Percentiles rank a stretch among this genome's conserved stretches.
Conservation (phyloP, 2,797 vertebrate genomes). For the Chloroceryle inda region DNA sequence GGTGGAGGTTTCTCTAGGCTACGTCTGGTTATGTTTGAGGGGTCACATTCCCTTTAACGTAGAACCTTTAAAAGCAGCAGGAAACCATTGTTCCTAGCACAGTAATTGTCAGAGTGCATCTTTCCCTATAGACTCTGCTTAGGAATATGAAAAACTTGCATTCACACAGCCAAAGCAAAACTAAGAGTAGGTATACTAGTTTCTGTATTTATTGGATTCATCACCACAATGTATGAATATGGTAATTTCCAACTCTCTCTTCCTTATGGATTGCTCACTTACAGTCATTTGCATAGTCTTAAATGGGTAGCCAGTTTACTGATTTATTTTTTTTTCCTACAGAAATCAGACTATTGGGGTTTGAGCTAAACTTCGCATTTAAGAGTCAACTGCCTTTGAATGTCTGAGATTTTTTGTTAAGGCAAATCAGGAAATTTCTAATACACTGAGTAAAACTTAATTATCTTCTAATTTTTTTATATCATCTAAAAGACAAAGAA, state of each 20-base stretch:
- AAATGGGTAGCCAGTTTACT: neutral
- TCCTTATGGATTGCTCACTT: neutral
- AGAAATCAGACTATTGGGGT: neutral
- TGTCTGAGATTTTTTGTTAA: neutral
- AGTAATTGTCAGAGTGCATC: neutral
- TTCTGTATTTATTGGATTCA: neutral
- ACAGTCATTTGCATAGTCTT: neutral
- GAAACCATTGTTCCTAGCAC: neutral
- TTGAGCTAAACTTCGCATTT: neutral
- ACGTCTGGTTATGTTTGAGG: neutral
- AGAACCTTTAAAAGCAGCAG: neutral
- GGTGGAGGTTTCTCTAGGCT: neutral
- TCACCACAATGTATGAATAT: fast-evolving
- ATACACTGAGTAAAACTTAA: neutral
- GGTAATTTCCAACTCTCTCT: neutral
- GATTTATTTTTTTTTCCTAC: neutral
- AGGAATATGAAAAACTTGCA: neutral
- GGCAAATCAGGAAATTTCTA: neutral
- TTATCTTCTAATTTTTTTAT: neutral
- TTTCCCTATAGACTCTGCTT: neutral
- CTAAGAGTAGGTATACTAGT: neutral
- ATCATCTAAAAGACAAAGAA: neutral
- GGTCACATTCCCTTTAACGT: neutral
- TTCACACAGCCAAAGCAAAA: neutral
- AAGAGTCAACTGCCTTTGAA: neutral